phyloP scores from a whole-genome alignment of 1,140 invertebrate genomes.

The Laodelphax striatellus region DNA sequence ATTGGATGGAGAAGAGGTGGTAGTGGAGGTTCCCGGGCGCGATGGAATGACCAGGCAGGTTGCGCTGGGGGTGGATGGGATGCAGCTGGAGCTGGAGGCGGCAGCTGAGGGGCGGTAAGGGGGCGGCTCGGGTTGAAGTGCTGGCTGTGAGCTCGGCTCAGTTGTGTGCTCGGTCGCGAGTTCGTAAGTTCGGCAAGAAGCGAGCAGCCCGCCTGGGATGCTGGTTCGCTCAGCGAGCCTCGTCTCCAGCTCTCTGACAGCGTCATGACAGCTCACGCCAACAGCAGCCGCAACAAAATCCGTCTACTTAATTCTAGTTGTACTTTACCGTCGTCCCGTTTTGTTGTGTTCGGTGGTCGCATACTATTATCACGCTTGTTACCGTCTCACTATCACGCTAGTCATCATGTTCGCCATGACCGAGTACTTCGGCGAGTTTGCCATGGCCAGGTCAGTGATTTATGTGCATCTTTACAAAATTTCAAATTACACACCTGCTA shows the following conservation, averaged over 20 bases:
- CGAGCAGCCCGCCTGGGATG: constrained; percentile 7
- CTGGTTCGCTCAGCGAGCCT: neutral
- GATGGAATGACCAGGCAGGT: neutral
- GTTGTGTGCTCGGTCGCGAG: neutral
- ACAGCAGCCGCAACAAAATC: no score
- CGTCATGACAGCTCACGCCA: neutral
- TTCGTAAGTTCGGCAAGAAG: constrained; percentile 28
- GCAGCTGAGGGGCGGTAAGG: neutral
- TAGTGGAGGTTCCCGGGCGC: neutral
- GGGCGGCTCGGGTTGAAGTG: neutral
- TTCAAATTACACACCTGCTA: no score
- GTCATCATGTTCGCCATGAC: constrained; percentile 34
- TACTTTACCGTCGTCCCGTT: no score
- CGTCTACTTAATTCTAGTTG: neutral
- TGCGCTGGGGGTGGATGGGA: constrained; percentile 4
- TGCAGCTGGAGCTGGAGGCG: constrained; percentile 4
- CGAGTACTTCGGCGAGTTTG: constrained; percentile 38
- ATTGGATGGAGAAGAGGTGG: neutral
- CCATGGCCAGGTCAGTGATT: constrained; percentile 33
- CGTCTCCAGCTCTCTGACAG: no score
- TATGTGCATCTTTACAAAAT: no score
- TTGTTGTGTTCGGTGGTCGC: neutral
- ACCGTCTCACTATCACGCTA: constrained; percentile 4
- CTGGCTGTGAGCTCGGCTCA: neutral
- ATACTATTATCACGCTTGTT: neutral